Conservation (phyloP, 2,113 vertebrate genomes). For the Furnarius figulus region DNA sequence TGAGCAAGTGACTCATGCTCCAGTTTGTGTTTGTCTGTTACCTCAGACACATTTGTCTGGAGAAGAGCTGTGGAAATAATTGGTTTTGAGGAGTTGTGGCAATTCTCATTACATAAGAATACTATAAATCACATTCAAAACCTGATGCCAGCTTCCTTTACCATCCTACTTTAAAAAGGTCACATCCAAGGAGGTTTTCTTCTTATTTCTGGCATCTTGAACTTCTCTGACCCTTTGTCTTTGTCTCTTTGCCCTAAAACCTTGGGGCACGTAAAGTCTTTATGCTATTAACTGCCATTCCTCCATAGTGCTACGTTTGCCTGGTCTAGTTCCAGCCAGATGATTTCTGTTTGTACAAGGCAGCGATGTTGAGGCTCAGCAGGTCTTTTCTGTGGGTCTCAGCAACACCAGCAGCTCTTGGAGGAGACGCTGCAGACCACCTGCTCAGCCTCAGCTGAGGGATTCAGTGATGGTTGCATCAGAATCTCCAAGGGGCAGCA, state of each 20-base stretch:
- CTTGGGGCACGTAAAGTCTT: neutral
- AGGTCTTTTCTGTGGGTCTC: neutral
- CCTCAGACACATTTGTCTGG: conserved; percentile 40
- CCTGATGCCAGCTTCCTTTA: neutral
- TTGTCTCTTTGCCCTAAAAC: neutral
- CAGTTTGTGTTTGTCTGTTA: conserved; percentile 7
- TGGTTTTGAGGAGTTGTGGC: neutral
- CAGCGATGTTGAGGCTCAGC: neutral
- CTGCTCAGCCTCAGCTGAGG: neutral
- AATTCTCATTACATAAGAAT: neutral
- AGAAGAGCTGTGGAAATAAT: conserved; percentile 30
- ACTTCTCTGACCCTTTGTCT: conserved; percentile 17
- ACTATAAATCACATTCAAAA: conserved; percentile 26
- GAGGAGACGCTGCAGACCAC: neutral
- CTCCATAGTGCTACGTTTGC: neutral
- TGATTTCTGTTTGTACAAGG: neutral
- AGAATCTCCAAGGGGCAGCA: neutral
- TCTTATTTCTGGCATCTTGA: conserved; percentile 8
- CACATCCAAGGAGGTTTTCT: neutral
- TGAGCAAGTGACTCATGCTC: conserved; percentile 41
- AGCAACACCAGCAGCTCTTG: neutral
- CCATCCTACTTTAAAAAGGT: neutral
- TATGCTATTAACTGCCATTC: neutral
- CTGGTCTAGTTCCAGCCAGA: neutral
- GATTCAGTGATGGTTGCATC: neutral